Percentiles rank a stretch among this genome's conserved stretches.
phyloP scores from a whole-genome alignment of 2,797 vertebrate species.

The Coluber constrictor region DNA sequence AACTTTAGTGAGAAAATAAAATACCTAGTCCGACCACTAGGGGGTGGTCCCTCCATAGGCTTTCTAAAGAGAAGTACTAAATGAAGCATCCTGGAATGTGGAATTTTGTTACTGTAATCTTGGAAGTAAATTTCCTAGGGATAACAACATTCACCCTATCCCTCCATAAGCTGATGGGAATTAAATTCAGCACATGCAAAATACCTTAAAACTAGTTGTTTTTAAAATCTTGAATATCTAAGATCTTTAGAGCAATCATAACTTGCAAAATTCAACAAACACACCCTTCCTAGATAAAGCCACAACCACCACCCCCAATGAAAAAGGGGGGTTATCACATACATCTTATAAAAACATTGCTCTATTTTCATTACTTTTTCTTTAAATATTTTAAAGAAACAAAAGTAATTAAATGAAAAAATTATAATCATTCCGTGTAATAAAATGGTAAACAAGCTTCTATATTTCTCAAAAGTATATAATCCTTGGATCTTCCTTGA shows the following conservation, averaged over 20 bases:
- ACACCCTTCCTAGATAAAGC: neutral
- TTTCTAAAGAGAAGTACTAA: neutral
- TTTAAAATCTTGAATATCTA: neutral
- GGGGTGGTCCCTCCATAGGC: constrained; percentile 55
- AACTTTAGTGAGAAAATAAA: neutral
- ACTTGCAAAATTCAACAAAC: neutral
- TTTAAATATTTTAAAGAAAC: neutral
- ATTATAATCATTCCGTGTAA: neutral
- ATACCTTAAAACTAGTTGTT: neutral
- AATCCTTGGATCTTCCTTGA: neutral
- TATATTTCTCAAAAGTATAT: neutral
- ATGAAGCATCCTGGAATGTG: neutral
- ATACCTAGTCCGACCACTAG: constrained; percentile 49
- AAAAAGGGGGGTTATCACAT: neutral
- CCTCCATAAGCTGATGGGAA: neutral
- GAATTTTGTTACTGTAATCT: neutral
- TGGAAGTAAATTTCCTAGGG: neutral
- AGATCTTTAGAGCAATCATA: neutral
- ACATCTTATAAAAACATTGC: neutral
- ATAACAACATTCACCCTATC: neutral
- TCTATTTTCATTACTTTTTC: neutral
- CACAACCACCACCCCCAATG: neutral
- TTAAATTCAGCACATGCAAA: neutral
- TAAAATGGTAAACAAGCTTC: neutral
- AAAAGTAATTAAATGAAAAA: neutral